Base-by-base conservation (phyloP, 1,140 invertebrate species). In the Drosophila rhopaloa region DNA sequence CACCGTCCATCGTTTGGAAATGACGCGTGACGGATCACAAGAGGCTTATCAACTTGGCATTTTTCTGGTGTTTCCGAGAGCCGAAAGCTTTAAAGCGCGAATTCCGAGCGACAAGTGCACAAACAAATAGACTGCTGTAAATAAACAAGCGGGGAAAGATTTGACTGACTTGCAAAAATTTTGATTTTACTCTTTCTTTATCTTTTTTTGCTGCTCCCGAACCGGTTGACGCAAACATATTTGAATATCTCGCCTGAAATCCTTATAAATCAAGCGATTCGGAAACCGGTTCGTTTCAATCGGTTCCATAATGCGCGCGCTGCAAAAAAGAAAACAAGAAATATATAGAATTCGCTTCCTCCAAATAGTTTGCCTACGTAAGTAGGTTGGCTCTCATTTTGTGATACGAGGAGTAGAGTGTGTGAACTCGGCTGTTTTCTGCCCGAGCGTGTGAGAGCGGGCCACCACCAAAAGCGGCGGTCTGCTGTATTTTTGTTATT, bases 401-500 rank as follows among this genome's bases (percentile, higher is more conserved):
- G 24, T 16, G 46, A 65, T 54, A 47, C 38, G 62, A 43, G 24
- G 32, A 24, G 37, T 10, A 5, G 27, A 32, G 40, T 55, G 59
- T 67, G 46, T 38, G 35, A 35, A 48, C 29, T 46, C 47, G 9
- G 46, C 7, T 53, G 32, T 16, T 53, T 57, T 32, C 54, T 35
- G 10, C 11, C 27, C 32, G 43, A 61, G 37, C 40, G 37, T n/a
- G 41, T 66, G 63, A 40, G 61, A 50, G 79, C 61, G 75, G 44
- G 43, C 51, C 35, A 53, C 59, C 78, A 66, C 43, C 63, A 16
- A 40, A 61, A 59, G 35, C 78, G 47, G 57, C 78, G 47, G 57
- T 6, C 67, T 47, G 67, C 70, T 71, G 32, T 65, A 68, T 86
- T 86, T 86, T 66, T 76, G 67, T 83, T 89, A 89, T 83, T 80